Base-by-base conservation (phyloP, 2,113 vertebrate species). In the Tylochromis polylepis region DNA sequence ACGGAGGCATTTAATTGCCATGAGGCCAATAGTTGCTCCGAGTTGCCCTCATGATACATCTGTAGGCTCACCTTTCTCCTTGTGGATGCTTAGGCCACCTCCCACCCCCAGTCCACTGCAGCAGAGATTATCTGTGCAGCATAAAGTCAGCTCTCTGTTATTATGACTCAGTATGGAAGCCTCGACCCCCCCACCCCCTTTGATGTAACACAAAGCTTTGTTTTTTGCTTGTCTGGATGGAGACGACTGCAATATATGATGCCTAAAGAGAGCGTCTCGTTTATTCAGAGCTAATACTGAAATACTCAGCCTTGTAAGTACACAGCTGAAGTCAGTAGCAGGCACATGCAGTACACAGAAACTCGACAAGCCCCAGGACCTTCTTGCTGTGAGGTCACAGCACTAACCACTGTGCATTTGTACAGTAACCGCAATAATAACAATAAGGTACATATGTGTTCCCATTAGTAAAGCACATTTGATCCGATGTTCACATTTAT, bases 1-100 rank as follows among this genome's bases (percentile, higher is more conserved):
- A 91, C 86, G 65, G 72, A 91, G 83, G 24, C 84, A 81, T 87
- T 93, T 95, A 93, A 95, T 95, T 95, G 91, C 88, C 81, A 90
- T 58, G 82, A 91, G 88, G 87, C 49, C 20, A 92, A 90, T 53
- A 82, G 94, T 93, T 95, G 90, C 62, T 78, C 79, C 1, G 49
- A 90, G 87, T 86, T 65, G 78, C 1, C 38, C 86, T 89, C 43
- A 10, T 92, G 90, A 93, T 91, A 92, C 85, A 91, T 90, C 80
- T 93, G 81, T 85, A 84, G 90, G 84, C 93, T 93, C 90, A 94
- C 92, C 92, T 93, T 91, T 94, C 90, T 90, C 55, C 58, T 11
- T 59, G 83, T 78, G 83, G 58, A 79, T 20, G 60, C 55, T 84
- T 60, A 41, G 41, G 41, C 82, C 53, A 46, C 88, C 81, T 81